Base-by-base conservation (phyloP, 1,140 invertebrate species). In the Steinernema feltiae region DNA sequence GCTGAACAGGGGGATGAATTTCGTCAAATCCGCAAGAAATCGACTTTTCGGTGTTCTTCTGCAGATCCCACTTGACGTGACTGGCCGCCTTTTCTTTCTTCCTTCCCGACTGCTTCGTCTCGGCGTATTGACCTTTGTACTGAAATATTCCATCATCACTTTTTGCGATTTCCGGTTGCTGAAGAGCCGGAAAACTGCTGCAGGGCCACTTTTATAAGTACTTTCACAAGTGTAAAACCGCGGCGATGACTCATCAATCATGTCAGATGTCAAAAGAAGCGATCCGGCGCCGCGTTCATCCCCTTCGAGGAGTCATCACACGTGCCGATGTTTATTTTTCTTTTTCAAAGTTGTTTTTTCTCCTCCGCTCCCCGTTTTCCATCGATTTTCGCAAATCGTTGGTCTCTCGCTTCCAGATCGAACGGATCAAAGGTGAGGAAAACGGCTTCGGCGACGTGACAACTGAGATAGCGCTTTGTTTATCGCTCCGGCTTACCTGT, bases 61-160 rank as follows among this genome's bases (percentile, higher is more conserved):
- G 71, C 86, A 87, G 1, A 69, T 83, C 76, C 82, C 82, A 83
- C 74, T 83, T 79, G 0, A 83, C 82, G 32, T 75, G 74, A 71
- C 78, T 82, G n/a, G 73, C 77, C 21, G 78, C 72, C 29, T 35
- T 63, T 3, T 84, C 76, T 24, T 83, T 81, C 15, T 84, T 80
- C 31, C 71, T 70, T 21, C 2, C 15, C 53, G 53, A 27, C 41
- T 78, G 75, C 48, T 78, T 76, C n/a, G 79, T 69, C 27, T 76
- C 71, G 21, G 85, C 82, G 32, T 85, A 79, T 73, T 84, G 80
- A 32, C 82, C 82, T n/a, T 78, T 84, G 71, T 84, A 84, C 79
- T 84, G 48, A 83, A 82, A 82, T 32, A n/a, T 7, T n/a, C 1
- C 1, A 70, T 27, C 27, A 29, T 27, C 27, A 1, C 30, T 70